These are phyloP conservation scores for Odontesthes bonariensis DNA, from an alignment of 2,113 vertebrate genomes.

Conservation along the genomic window DNA sequence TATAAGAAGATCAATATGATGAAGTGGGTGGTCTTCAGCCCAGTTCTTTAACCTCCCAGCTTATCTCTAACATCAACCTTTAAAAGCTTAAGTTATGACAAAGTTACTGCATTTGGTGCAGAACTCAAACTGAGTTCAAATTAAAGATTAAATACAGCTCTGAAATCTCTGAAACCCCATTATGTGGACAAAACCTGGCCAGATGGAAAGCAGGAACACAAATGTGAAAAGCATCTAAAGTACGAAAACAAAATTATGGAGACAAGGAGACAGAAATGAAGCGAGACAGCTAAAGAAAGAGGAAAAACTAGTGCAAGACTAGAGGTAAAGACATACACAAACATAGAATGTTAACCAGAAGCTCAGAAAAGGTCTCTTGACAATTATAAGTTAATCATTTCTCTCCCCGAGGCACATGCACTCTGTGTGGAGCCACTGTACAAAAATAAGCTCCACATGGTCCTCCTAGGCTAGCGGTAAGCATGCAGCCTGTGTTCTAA, in stretches of 20 bases:
- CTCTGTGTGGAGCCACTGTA: constrained; percentile 7
- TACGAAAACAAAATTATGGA: neutral
- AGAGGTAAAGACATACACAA: constrained; percentile 20
- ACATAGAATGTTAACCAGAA: constrained; percentile 36
- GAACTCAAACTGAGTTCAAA: neutral
- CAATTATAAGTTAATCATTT: constrained; percentile 46
- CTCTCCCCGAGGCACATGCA: constrained; percentile 25
- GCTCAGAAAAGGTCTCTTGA: constrained; percentile 20
- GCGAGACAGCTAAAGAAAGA: neutral
- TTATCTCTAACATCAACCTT: constrained; percentile 18
- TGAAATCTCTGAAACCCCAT: neutral
- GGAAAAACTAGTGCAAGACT: constrained; percentile 31
- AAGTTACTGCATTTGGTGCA: neutral
- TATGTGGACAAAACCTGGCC: constrained; percentile 5
- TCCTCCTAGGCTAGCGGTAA: constrained; percentile 32
- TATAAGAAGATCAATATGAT: constrained; percentile 33
- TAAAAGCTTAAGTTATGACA: constrained; percentile 3
- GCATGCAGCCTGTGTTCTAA: constrained; percentile 30
- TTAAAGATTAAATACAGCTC: constrained; percentile 30
- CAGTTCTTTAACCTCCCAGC: neutral
- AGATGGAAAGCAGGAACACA: constrained; percentile 15
- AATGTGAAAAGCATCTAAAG: constrained; percentile 14
- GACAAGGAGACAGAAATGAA: neutral
- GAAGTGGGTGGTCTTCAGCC: neutral
- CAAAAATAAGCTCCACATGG: constrained; percentile 52